These are phyloP conservation scores for Chaenocephalus aceratus DNA, from an alignment of 2,113 vertebrate genomes.

Conservation along the genomic window DNA sequence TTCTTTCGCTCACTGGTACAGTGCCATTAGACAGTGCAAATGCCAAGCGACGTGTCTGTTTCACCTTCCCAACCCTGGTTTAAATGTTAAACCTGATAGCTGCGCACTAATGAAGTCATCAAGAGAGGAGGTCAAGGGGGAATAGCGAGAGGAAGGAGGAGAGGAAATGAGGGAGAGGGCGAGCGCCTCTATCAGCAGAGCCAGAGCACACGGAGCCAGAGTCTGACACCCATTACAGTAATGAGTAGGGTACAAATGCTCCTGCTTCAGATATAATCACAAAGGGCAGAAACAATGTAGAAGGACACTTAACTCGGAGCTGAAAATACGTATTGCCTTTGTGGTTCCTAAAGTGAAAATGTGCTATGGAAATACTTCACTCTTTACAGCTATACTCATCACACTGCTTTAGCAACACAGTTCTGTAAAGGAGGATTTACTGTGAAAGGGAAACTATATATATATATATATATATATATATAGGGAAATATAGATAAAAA, in stretches of 20 bases:
- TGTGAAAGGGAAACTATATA: neutral
- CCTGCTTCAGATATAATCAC: slow-evolving; percentile 68
- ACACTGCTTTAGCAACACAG: neutral
- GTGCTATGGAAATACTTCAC: neutral
- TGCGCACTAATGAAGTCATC: slow-evolving; percentile 82
- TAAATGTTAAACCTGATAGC: slow-evolving; percentile 85
- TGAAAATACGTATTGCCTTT: slow-evolving; percentile 18
- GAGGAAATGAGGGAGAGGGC: slow-evolving; percentile 22
- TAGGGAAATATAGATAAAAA: too few relatives aligned
- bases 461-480: neutral
- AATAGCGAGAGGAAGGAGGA: slow-evolving; percentile 33
- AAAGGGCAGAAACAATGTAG: slow-evolving; percentile 71
- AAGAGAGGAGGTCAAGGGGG: slow-evolving; percentile 54
- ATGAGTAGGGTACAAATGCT: slow-evolving; percentile 80
- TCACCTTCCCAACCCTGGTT: slow-evolving; percentile 82
- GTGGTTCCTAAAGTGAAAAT: slow-evolving; percentile 23
- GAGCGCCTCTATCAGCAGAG: slow-evolving; percentile 46
- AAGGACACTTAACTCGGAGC: slow-evolving; percentile 56
- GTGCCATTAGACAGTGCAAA: slow-evolving; percentile 80
- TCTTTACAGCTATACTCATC: neutral
- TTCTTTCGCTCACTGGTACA: slow-evolving; percentile 47
- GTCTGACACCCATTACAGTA: slow-evolving; percentile 82
- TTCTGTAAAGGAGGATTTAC: neutral
- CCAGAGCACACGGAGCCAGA: slow-evolving; percentile 60
- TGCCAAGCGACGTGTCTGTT: slow-evolving; percentile 81